Percentiles rank a stretch among this genome's conserved stretches.
Conservation (phyloP, 2,797 vertebrate species). For the Erpetoichthys calabaricus region DNA sequence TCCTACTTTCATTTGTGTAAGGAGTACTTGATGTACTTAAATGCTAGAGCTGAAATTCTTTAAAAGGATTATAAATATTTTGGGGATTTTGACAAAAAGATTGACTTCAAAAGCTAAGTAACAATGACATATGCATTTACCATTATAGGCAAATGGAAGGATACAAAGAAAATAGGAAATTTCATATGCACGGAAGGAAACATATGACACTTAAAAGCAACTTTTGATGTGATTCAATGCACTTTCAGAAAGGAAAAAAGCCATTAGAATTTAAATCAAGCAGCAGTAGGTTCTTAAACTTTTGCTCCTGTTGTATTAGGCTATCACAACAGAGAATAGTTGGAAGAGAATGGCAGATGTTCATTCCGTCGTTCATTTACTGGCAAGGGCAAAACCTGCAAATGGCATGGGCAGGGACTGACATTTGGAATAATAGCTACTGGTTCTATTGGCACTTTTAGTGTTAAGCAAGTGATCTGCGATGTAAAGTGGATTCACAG, state of each 20-base stretch:
- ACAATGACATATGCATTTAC: no score
- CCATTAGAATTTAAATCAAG: slow-evolving; percentile 1
- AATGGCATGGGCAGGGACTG: slow-evolving; percentile 54
- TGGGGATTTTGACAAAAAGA: no score
- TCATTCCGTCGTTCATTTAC: slow-evolving; percentile 44
- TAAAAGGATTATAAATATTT: neutral
- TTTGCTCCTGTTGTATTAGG: slow-evolving; percentile 20
- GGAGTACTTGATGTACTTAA: no score
- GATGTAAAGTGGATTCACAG: slow-evolving; percentile 65
- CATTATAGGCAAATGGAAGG: no score
- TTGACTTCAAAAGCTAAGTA: no score
- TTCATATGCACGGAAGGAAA: no score
- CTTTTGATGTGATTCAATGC: slow-evolving; percentile 21
- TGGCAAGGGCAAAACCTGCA: slow-evolving; percentile 48
- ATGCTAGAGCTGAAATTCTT: neutral
- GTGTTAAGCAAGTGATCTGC: slow-evolving; percentile 67
- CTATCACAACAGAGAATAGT: slow-evolving; percentile 28
- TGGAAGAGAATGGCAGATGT: slow-evolving; percentile 54
- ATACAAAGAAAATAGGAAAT: no score
- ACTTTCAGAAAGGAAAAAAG: slow-evolving; percentile 27
- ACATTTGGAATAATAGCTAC: slow-evolving; percentile 61
- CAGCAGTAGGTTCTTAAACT: neutral
- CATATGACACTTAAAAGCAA: slow-evolving; percentile 10
- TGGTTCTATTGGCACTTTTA: slow-evolving; percentile 64
- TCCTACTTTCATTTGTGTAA: no score